Evolutionary conservation across 2,888 invertebrate genomes (phyloP).

Genomic region (Watsonalla binaria): DNA sequence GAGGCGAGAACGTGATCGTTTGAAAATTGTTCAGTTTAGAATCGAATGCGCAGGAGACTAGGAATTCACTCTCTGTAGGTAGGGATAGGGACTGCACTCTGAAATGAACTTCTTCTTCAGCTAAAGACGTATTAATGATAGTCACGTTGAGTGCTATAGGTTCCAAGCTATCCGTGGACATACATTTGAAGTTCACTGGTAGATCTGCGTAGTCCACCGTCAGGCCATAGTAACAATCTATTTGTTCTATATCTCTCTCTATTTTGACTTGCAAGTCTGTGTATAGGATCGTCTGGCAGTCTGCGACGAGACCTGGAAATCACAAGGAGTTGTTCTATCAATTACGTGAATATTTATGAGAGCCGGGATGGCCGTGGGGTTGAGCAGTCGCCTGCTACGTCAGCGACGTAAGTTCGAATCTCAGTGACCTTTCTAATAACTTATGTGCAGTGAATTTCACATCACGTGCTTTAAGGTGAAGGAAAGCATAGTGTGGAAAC

Average conservation of each 20-base stretch:
- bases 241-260: slow-evolving; percentile 52
- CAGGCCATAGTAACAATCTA: slow-evolving; percentile 50
- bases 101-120: slow-evolving; percentile 42
- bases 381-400: no score
- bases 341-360: no score
- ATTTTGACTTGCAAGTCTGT: slow-evolving; percentile 81
- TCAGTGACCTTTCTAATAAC: no score
- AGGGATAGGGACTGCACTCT: slow-evolving; percentile 74
- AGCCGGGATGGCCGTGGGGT: no score
- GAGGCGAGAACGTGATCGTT: slow-evolving; percentile 69
- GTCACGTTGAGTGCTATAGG: slow-evolving; percentile 57
- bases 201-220: slow-evolving; percentile 39
- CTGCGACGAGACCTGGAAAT: slow-evolving; percentile 82
- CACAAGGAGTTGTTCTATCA: no score
- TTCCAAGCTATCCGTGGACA: slow-evolving; percentile 48
- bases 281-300: slow-evolving; percentile 81
- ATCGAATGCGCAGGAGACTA: slow-evolving; percentile 69
- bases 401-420: no score
- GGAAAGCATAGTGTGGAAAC: no score
- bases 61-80: slow-evolving; percentile 70
- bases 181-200: slow-evolving; percentile 72
- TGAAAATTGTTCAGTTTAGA: slow-evolving; percentile 56
- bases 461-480: no score
- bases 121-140: slow-evolving; percentile 50
- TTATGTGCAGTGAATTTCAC: no score